Evolutionary conservation across 2,113 vertebrate genomes (phyloP).

Genomic region (Platysteira castanea): DNA sequence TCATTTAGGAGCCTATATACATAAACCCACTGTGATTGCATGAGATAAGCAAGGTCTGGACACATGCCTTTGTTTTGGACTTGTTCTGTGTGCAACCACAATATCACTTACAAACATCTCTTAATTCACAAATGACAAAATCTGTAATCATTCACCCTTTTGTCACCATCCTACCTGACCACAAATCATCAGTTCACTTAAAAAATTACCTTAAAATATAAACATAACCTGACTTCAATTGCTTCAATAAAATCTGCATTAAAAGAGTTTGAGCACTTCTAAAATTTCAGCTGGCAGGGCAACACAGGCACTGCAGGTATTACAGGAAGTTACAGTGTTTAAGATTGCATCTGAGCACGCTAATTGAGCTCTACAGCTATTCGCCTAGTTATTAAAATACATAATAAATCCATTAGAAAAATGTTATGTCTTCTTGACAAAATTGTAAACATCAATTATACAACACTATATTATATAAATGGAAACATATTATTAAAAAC

Average conservation of each 20-base stretch:
- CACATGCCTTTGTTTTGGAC: neutral
- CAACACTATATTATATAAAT: neutral
- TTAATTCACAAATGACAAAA: neutral
- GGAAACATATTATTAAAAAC: neutral
- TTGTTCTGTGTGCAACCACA: neutral
- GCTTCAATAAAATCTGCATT: neutral
- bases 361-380: neutral
- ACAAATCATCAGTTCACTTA: neutral
- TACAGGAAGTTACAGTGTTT: neutral
- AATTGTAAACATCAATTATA: neutral
- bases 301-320: neutral
- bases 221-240: neutral
- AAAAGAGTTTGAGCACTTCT: neutral
- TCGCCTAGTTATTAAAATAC: neutral
- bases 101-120: neutral
- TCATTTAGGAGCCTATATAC: neutral
- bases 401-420: neutral
- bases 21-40: neutral
- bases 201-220: neutral
- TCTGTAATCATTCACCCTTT: neutral
- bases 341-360: neutral
- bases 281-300: neutral
- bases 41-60: neutral
- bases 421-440: neutral
- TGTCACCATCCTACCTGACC: neutral